phyloP scores from a whole-genome alignment of 2,113 vertebrate genomes.

The Heterotis niloticus region DNA sequence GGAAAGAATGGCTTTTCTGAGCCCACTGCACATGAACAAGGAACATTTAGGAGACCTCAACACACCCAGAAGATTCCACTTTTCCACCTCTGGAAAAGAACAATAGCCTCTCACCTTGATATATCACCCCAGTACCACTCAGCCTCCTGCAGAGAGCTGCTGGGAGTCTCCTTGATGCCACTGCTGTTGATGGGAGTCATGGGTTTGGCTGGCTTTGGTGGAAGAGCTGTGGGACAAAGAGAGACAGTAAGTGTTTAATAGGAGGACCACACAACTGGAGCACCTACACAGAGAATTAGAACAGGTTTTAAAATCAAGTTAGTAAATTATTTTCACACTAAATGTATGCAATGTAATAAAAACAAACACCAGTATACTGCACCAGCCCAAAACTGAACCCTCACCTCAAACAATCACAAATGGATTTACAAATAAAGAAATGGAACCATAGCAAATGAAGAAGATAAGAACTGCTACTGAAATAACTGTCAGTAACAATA shows the following conservation, averaged over 20 bases:
- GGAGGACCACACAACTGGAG: not conserved
- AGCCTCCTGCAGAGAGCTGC: slow-evolving; percentile 75
- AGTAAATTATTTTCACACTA: too few species aligned
- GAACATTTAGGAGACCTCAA: not conserved
- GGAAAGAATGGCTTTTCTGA: slow-evolving; percentile 3
- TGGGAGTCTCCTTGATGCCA: slow-evolving; percentile 68
- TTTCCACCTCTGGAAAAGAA: not conserved
- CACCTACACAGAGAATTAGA: not conserved
- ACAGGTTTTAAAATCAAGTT: too few species aligned
- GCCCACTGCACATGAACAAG: not conserved
- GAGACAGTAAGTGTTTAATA: not conserved
- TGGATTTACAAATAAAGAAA: too few species aligned
- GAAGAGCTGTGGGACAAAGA: slow-evolving; percentile 66
- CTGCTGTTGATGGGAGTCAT: slow-evolving; percentile 72
- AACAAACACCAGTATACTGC: too few species aligned
- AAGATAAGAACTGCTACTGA: too few species aligned
- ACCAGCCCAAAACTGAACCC: too few species aligned
- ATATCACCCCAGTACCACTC: slow-evolving; percentile 93
- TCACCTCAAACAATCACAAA: too few species aligned
- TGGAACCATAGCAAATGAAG: too few species aligned
- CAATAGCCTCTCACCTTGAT: slow-evolving; percentile 68
- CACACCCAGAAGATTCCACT: not conserved
- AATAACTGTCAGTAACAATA: too few species aligned
- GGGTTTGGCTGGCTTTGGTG: slow-evolving; percentile 81
- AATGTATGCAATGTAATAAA: too few species aligned